These are phyloP conservation scores for Nomia melanderi DNA, from an alignment of 1,140 invertebrate genomes.

Conservation along the genomic window DNA sequence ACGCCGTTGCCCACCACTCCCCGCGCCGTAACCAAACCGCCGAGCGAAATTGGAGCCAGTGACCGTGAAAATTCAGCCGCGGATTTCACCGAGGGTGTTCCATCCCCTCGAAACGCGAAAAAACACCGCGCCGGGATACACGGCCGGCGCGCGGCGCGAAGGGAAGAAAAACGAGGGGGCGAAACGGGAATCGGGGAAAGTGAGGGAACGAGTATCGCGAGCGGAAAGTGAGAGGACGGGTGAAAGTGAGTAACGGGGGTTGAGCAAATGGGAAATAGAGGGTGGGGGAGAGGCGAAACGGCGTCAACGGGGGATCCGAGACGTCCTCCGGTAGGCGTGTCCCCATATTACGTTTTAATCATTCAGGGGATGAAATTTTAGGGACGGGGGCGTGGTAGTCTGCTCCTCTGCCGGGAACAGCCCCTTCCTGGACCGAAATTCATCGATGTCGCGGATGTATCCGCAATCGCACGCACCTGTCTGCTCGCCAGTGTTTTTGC, in stretches of 20 bases:
- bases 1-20: background rate
- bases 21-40: constrained; percentile 3
- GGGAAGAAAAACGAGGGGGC: background rate
- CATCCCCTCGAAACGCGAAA: background rate
- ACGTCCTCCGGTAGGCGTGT: constrained; percentile 76
- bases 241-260: constrained; percentile 20
- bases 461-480: constrained; percentile 42
- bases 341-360: constrained; percentile 81
- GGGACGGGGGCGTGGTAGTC: constrained; percentile 79
- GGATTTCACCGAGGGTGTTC: constrained; percentile 57
- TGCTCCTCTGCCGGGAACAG: constrained; percentile 78
- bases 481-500: too few relatives aligned
- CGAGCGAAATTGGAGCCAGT: constrained; percentile 69
- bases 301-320: constrained; percentile 20
- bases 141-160: background rate
- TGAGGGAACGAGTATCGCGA: background rate
- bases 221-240: constrained; percentile 15
- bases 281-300: background rate
- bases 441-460: constrained; percentile 40
- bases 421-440: constrained; percentile 71
- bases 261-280: constrained; percentile 21
- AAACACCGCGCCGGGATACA: background rate
- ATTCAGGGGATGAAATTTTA: constrained; percentile 80
- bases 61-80: constrained; percentile 69
- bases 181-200: constrained; percentile 12